Evolutionary conservation across 2,113 vertebrate species (phyloP).

Genomic region (Trochalopteron elliotii): DNA sequence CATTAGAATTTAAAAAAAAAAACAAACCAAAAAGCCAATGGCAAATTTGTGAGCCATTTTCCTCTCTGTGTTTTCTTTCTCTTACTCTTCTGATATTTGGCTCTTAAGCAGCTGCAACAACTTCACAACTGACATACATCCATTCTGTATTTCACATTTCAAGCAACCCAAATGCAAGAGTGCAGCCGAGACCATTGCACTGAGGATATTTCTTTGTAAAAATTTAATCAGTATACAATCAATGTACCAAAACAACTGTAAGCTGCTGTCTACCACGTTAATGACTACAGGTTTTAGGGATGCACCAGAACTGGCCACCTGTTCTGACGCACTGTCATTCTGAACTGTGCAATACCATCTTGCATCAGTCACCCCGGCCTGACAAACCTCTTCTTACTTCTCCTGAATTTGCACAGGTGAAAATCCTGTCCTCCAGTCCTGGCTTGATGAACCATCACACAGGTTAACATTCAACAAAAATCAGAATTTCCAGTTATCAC

Average conservation of each 20-base stretch:
- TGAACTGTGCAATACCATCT: not conserved
- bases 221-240: not conserved
- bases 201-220: not conserved
- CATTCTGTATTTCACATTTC: not conserved
- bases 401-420: not conserved
- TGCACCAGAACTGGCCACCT: not conserved
- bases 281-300: not conserved
- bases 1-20: not conserved
- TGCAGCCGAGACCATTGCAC: not conserved
- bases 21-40: not conserved
- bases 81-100: not conserved
- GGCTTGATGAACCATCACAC: not conserved
- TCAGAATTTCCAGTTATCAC: not conserved
- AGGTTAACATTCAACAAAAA: not conserved
- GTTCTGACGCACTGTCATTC: not conserved
- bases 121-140: not conserved
- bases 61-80: not conserved
- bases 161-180: not conserved
- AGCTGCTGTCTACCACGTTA: not conserved
- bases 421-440: not conserved
- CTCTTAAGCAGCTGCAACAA: not conserved
- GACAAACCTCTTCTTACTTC: not conserved
- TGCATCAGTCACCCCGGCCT: not conserved
- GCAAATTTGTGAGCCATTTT: not conserved
- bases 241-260: not conserved